Percentiles rank a stretch among this genome's conserved stretches.
phyloP scores from a whole-genome alignment of 2,113 vertebrate species.

The Progne subis region DNA sequence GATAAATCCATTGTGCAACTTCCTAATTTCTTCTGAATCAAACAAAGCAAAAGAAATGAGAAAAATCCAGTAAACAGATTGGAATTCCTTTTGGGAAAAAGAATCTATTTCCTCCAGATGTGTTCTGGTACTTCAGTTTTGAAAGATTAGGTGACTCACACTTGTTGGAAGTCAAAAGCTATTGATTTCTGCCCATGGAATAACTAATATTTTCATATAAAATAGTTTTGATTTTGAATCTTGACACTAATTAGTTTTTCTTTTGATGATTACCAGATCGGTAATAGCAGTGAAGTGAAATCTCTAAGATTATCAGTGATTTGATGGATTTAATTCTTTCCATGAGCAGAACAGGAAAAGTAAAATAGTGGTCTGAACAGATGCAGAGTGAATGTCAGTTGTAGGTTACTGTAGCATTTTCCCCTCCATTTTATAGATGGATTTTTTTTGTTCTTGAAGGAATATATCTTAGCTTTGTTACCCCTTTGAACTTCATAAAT shows the following conservation, averaged over 20 bases:
- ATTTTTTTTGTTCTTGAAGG: neutral
- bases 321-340: neutral
- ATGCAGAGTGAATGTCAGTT: neutral
- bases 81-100: neutral
- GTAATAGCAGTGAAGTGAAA: neutral
- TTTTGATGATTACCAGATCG: neutral
- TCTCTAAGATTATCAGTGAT: neutral
- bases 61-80: neutral
- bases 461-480: neutral
- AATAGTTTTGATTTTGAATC: neutral
- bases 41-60: neutral
- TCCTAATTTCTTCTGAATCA: neutral
- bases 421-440: neutral
- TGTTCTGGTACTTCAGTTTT: neutral
- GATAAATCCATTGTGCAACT: neutral
- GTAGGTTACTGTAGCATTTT: neutral
- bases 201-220: neutral
- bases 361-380: neutral
- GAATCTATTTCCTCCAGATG: neutral
- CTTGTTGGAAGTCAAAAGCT: neutral
- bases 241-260: neutral
- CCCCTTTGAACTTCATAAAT: neutral
- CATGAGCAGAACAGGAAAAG: neutral
- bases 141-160: neutral
- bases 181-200: neutral